Evolutionary conservation across 2,888 invertebrate species (phyloP).

Genomic region (Miltochrista miniata): DNA sequence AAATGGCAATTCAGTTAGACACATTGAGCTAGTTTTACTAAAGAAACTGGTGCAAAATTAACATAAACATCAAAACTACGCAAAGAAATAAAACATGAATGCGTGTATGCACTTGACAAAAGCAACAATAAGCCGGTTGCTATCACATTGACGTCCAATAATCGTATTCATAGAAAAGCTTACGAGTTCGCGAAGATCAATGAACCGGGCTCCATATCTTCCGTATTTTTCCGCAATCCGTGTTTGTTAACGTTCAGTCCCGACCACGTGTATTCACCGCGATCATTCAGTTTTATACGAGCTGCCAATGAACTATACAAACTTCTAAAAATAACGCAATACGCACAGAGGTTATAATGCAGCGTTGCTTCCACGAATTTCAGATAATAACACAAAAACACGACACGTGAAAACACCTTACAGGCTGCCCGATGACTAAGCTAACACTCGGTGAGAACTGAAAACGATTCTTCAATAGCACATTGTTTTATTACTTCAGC

Average conservation of each 20-base stretch:
- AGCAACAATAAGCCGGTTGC: slow-evolving; percentile 43
- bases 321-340: slow-evolving; percentile 79
- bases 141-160: slow-evolving; percentile 53
- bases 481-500: slow-evolving; percentile 62
- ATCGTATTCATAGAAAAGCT: slow-evolving; percentile 51
- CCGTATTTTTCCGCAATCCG: slow-evolving; percentile 34
- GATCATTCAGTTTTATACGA: slow-evolving; percentile 58
- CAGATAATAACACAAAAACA: slow-evolving; percentile 51
- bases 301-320: slow-evolving; percentile 74
- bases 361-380: slow-evolving; percentile 47
- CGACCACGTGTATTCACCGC: slow-evolving; percentile 66
- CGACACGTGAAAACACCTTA: slow-evolving; percentile 52
- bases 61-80: slow-evolving; percentile 22
- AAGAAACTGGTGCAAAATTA: slow-evolving; percentile 9
- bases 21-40: background rate
- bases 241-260: slow-evolving; percentile 44
- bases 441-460: slow-evolving; percentile 39
- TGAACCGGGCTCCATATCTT: slow-evolving; percentile 63
- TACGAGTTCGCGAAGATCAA: slow-evolving; percentile 71
- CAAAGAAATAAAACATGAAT: slow-evolving; percentile 27
- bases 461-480: slow-evolving; percentile 52
- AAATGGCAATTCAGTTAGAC: too few relatives aligned
- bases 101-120: slow-evolving; percentile 41
- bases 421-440: slow-evolving; percentile 53
- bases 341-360: slow-evolving; percentile 74